Percentiles rank a stretch among this genome's conserved stretches.
These are phyloP conservation scores for Fregata magnificens DNA, from an alignment of 2,113 vertebrate species.

Conservation along the genomic window DNA sequence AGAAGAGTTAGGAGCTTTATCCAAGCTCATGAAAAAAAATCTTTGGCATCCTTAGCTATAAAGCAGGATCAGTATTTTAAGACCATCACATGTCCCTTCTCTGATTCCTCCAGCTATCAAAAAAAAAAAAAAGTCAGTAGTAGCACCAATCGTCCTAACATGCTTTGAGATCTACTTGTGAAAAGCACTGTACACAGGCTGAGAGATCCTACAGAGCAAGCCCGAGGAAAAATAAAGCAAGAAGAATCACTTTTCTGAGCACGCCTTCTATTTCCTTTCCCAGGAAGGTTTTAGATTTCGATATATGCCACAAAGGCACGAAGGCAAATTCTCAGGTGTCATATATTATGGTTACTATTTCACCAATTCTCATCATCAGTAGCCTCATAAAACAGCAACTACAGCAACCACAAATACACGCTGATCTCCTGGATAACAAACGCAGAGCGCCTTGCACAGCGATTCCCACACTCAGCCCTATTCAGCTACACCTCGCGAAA, in stretches of 20 bases:
- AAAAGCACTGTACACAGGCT: neutral
- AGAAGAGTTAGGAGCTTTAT: neutral
- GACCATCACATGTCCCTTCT: neutral
- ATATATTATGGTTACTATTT: neutral
- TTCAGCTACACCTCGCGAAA: neutral
- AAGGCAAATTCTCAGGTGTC: neutral
- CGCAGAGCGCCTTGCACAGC: neutral
- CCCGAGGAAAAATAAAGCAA: neutral
- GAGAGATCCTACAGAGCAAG: neutral
- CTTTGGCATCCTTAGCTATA: neutral
- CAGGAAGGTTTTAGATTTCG: neutral
- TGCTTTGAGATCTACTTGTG: neutral
- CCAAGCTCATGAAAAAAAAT: neutral
- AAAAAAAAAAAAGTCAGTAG: neutral
- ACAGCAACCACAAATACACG: neutral
- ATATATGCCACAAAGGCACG: neutral
- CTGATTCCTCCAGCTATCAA: neutral
- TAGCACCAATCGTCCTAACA: neutral
- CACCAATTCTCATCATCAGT: neutral
- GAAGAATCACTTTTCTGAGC: neutral
- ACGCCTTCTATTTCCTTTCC: neutral
- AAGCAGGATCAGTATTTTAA: neutral
- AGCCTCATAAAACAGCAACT: neutral
- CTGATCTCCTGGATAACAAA: neutral
- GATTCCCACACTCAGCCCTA: fast-evolving